phyloP scores from a whole-genome alignment of 1,140 invertebrate species.

The Formica exsecta region DNA sequence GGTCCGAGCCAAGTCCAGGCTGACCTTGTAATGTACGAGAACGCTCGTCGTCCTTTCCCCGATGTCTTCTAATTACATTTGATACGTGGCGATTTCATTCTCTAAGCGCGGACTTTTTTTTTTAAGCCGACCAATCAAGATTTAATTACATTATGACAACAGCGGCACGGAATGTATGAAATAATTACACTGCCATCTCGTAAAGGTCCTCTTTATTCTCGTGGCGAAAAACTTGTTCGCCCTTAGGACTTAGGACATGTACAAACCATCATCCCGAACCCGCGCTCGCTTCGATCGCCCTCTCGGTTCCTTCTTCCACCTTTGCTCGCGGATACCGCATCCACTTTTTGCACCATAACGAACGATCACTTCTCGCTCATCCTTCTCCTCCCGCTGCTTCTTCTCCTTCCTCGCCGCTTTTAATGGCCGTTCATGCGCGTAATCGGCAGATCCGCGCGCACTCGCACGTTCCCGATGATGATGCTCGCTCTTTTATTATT shows the following conservation, averaged over 20 bases:
- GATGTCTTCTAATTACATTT: constrained; percentile 28
- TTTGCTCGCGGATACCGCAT: constrained; percentile 14
- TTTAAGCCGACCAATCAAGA: constrained; percentile 28
- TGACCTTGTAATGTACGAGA: neutral
- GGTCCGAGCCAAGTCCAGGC: neutral
- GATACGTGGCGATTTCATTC: constrained; percentile 14
- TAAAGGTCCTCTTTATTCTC: neutral
- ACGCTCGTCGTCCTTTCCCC: neutral
- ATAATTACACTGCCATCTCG: constrained; percentile 43
- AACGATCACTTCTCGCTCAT: constrained; percentile 38
- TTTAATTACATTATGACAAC: constrained; percentile 47
- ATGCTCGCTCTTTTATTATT: constrained; percentile 55
- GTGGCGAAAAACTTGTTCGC: constrained; percentile 16
- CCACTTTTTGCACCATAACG: constrained; percentile 18
- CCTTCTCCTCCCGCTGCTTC: too few relatives aligned
- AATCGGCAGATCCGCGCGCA: constrained; percentile 55
- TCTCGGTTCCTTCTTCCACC: constrained; percentile 32
- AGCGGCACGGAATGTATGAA: constrained; percentile 17
- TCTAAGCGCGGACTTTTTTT: neutral
- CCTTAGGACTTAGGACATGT: neutral
- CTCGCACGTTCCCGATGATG: constrained; percentile 14
- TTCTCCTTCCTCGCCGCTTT: constrained; percentile 23
- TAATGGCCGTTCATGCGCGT: constrained; percentile 44
- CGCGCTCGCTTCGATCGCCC: constrained; percentile 15
- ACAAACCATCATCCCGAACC: neutral